Evolutionary conservation across 2,113 vertebrate species (phyloP).

Genomic region (Brachyistius frenatus): DNA sequence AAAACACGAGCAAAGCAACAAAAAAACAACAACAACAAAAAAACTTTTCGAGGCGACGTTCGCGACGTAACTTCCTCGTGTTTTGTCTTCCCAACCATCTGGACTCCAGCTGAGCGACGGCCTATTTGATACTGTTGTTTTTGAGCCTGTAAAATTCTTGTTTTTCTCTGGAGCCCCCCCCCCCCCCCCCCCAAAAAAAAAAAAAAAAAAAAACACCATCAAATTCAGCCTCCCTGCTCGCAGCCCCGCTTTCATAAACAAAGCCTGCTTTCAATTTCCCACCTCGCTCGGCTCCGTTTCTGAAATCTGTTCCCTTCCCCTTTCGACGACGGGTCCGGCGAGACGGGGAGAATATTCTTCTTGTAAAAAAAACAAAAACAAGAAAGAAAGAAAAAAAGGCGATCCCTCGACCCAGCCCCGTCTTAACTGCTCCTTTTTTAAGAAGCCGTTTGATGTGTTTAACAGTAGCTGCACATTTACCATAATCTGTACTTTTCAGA

Average conservation of each 20-base stretch:
- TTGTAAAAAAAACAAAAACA: too few species aligned
- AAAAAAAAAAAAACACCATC: too few species aligned
- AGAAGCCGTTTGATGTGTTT: conserved; percentile 39
- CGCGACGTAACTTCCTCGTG: neutral
- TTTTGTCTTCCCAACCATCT: conserved; percentile 49
- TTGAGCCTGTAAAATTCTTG: conserved; percentile 45
- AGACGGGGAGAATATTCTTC: too few species aligned
- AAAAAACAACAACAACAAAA: conserved; percentile 9
- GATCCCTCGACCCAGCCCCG: neutral
- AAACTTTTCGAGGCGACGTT: neutral
- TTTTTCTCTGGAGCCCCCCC: conserved; percentile 29
- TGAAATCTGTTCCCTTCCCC: conserved; percentile 20
- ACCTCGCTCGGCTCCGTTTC: conserved; percentile 4
- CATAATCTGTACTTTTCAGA: neutral
- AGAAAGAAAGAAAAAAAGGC: too few species aligned
- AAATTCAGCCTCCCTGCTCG: conserved; percentile 28
- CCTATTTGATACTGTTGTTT: conserved; percentile 49
- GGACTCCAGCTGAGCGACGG: conserved; percentile 61
- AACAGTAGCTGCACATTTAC: conserved; percentile 20
- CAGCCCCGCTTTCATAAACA: conserved; percentile 33
- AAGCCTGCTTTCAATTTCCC: conserved; percentile 65
- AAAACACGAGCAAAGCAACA: neutral
- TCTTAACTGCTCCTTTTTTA: conserved; percentile 10
- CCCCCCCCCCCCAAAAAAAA: too few species aligned
- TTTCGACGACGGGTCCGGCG: neutral